Evolutionary conservation across 2,888 invertebrate species (phyloP).

Genomic region (Drosophila eohydei): DNA sequence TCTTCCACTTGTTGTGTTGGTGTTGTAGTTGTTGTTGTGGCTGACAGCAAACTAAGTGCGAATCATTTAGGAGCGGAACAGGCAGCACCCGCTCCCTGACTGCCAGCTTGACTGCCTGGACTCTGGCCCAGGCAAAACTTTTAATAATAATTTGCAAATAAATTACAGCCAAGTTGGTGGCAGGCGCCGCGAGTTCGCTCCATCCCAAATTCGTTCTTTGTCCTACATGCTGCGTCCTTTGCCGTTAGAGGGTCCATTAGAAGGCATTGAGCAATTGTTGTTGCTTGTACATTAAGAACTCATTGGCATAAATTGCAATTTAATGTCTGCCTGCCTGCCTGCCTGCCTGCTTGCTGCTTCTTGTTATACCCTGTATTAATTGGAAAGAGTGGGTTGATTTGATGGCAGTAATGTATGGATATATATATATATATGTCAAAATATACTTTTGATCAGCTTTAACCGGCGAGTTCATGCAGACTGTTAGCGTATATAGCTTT

Average conservation of each 20-base stretch:
- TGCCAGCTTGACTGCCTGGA: constrained; percentile 8
- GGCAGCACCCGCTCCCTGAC: constrained; percentile 16
- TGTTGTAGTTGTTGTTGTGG: constrained; percentile 58
- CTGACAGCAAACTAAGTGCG: constrained; percentile 78
- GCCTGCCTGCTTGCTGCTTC: constrained; percentile 18
- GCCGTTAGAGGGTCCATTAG: constrained; percentile 60
- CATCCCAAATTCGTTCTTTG: constrained; percentile 3
- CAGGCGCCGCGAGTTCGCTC: constrained; percentile 30
- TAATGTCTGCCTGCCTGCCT: constrained; percentile 70
- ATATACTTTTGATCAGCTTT: too few species aligned
- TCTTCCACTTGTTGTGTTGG: constrained; percentile 2
- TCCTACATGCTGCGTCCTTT: constrained; percentile 10
- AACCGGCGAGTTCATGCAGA: too few species aligned
- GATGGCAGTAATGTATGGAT: background rate
- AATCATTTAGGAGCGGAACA: constrained; percentile 63
- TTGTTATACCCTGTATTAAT: constrained; percentile 25
- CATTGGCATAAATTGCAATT: constrained; percentile 83
- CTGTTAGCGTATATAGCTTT: too few species aligned
- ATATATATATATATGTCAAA: too few species aligned
- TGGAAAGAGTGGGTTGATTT: background rate
- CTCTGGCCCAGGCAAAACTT: constrained; percentile 70
- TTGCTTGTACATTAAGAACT: constrained; percentile 79
- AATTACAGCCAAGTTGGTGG: constrained; percentile 78
- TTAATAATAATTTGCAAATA: constrained; percentile 83
- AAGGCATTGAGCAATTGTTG: constrained; percentile 62